These are phyloP conservation scores for Scophthalmus maximus DNA, from an alignment of 2,113 vertebrate species.

Conservation along the genomic window DNA sequence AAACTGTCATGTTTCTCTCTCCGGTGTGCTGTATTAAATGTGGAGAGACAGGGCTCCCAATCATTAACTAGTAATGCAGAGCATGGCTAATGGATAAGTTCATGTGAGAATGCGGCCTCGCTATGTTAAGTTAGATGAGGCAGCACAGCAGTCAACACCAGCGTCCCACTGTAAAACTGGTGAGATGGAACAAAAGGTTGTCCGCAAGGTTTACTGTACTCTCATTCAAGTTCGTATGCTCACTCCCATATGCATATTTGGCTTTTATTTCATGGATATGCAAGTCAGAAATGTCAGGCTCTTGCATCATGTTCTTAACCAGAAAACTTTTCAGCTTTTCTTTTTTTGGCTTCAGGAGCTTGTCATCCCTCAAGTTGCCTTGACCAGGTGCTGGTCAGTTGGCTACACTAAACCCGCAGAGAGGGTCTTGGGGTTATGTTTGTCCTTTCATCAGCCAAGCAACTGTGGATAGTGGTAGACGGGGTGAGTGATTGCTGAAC, in stretches of 20 bases:
- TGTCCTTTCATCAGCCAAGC: constrained; percentile 32
- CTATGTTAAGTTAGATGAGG: not conserved
- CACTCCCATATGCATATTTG: constrained; percentile 4
- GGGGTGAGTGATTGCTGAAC: constrained; percentile 8
- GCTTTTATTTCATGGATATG: constrained; percentile 3
- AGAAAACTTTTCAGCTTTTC: too few species aligned
- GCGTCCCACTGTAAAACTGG: not conserved
- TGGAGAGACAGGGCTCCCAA: constrained; percentile 21
- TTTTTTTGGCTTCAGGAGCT: too few species aligned
- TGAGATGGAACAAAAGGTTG: too few species aligned
- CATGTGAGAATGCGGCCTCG: constrained; percentile 26
- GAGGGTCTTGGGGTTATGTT: too few species aligned
- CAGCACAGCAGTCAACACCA: constrained; percentile 1
- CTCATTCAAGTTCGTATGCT: not conserved
- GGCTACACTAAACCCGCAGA: too few species aligned
- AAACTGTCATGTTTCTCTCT: too few species aligned
- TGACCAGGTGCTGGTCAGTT: too few species aligned
- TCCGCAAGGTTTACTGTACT: too few species aligned
- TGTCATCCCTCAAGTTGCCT: too few species aligned
- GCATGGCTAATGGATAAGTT: constrained; percentile 31
- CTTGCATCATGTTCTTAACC: too few species aligned
- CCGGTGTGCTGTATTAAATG: too few species aligned
- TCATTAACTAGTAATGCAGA: constrained; percentile 37
- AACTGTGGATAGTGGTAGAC: constrained; percentile 7
- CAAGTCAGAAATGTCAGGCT: not conserved